phyloP scores from a whole-genome alignment of 2,113 vertebrate genomes.

The Psammodynastes pulverulentus region DNA sequence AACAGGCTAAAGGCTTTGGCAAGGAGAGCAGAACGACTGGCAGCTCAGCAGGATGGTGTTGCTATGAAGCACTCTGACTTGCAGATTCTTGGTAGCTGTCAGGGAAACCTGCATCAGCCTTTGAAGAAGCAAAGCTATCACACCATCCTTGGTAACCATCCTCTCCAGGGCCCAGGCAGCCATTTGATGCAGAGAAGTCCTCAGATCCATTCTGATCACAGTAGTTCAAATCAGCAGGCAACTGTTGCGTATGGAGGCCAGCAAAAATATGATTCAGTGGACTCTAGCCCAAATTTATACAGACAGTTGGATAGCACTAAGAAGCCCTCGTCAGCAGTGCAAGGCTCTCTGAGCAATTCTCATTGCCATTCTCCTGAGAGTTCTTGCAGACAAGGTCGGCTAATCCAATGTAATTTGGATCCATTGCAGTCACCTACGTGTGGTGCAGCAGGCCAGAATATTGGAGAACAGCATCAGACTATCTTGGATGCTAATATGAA shows the following conservation, averaged over 20 bases:
- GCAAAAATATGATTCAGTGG: constrained; percentile 38
- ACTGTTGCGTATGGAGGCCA: constrained; percentile 26
- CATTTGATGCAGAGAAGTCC: constrained; percentile 18
- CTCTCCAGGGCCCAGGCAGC: background rate
- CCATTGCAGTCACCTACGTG: constrained; percentile 25
- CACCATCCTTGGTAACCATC: constrained; percentile 10
- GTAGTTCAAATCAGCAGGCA: constrained; percentile 37
- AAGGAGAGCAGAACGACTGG: constrained; percentile 83
- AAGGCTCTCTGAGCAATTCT: constrained; percentile 25
- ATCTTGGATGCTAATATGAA: background rate
- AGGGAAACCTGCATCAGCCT: background rate
- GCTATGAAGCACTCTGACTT: background rate
- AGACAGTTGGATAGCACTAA: constrained; percentile 29
- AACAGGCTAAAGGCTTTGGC: constrained; percentile 87
- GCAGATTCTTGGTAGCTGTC: background rate
- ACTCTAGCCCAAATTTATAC: background rate
- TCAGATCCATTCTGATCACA: constrained; percentile 40
- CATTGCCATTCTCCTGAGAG: constrained; percentile 9
- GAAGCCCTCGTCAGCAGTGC: background rate
- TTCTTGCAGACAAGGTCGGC: constrained; percentile 25
- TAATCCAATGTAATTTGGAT: constrained; percentile 39
- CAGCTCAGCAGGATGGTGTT: constrained; percentile 29
- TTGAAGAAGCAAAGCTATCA: constrained; percentile 22
- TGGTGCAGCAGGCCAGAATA: constrained; percentile 25
- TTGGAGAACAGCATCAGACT: constrained; percentile 13